Percentiles rank a stretch among this genome's conserved stretches.
These are phyloP conservation scores for Diplodus puntazzo DNA, from an alignment of 2,797 vertebrate species.

Conservation along the genomic window DNA sequence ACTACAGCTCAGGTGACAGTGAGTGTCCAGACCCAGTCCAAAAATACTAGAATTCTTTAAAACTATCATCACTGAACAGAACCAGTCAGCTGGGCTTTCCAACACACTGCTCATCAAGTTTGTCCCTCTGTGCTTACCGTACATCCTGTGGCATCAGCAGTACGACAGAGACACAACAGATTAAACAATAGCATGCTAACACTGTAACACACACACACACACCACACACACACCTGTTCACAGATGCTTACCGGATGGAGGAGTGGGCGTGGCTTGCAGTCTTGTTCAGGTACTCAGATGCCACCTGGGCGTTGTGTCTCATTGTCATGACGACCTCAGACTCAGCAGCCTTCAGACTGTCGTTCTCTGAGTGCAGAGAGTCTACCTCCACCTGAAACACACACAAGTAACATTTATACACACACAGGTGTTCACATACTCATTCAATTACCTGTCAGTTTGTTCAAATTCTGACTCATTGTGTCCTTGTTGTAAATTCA, in stretches of 20 bases:
- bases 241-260: slow-evolving; percentile 87
- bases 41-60: no score
- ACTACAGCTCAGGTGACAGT: no score
- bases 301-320: slow-evolving; percentile 88
- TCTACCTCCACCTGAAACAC: slow-evolving; percentile 81
- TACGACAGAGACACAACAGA: not conserved
- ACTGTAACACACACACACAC: not conserved
- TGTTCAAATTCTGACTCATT: no score
- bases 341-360: slow-evolving; percentile 83
- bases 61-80: no score
- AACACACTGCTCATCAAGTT: no score
- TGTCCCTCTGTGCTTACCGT: not conserved
- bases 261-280: slow-evolving; percentile 83
- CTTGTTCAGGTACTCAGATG: slow-evolving; percentile 87
- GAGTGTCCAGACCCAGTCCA: no score
- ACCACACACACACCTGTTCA: not conserved
- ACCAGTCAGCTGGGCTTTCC: no score
- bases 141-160: not conserved
- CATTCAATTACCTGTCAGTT: no score
- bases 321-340: slow-evolving; percentile 81
- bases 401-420: not conserved
- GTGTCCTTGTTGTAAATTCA: no score
- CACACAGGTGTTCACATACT: not conserved
- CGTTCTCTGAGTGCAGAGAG: slow-evolving; percentile 77
- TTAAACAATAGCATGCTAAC: not conserved